Conservation (phyloP, 2,888 invertebrate genomes). For the Caenorhabditis macrosperma region DNA sequence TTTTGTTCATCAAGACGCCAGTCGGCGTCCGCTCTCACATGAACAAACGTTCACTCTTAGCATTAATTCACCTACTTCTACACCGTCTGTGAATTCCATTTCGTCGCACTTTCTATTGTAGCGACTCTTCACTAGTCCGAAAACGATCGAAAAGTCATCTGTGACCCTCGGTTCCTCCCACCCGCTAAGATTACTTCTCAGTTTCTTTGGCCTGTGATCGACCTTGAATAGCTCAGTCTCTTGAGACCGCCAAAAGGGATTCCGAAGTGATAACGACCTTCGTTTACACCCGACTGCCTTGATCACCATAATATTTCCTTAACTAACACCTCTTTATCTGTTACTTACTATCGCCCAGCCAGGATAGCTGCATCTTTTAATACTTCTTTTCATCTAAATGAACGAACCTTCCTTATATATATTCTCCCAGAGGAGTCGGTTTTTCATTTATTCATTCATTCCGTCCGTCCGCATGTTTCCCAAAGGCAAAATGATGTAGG, state of each 20-base stretch:
- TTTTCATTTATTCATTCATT: not conserved
- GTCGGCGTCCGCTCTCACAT: not conserved
- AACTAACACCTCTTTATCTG: constrained; percentile 48
- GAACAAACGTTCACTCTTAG: constrained; percentile 5
- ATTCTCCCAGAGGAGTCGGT: not conserved
- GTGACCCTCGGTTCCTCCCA: not conserved
- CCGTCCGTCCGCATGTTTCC: not conserved
- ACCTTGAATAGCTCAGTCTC: constrained; percentile 38
- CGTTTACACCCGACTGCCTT: constrained; percentile 21
- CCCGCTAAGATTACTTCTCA: constrained; percentile 9
- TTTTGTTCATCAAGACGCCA: not conserved
- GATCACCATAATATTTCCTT: constrained; percentile 53
- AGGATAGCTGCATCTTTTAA: not conserved
- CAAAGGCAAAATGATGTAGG: too few species aligned
- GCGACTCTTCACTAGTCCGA: not conserved
- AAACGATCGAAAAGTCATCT: constrained; percentile 17
- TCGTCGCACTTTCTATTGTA: constrained; percentile 9
- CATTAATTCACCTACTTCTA: constrained; percentile 16
- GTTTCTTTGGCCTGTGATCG: constrained; percentile 18
- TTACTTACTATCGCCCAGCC: constrained; percentile 5
- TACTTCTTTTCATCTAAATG: too few species aligned
- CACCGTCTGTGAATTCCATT: not conserved
- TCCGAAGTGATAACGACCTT: constrained; percentile 36
- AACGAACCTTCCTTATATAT: too few species aligned
- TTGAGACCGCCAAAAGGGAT: constrained; percentile 21